A percentile compares a stretch with the other conserved stretches of the same genome.
Evolutionary conservation across 2,797 vertebrate species (phyloP).

Genomic region (Anguilla pacifica): DNA sequence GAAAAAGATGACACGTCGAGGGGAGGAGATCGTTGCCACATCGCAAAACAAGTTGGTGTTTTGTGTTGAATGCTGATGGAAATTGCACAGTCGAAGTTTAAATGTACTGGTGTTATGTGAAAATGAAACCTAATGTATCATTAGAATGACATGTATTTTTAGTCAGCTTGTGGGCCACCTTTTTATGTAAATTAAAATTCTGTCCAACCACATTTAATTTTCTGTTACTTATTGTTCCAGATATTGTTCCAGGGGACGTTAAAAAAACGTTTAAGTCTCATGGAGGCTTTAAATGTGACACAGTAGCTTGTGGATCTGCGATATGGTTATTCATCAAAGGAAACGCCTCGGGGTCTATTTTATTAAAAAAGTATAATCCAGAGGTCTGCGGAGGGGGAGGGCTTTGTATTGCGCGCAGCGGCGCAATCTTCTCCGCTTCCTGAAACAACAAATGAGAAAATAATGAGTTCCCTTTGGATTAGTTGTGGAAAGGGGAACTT

Average conservation of each 20-base stretch:
- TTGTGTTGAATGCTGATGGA: not conserved
- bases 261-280: not conserved
- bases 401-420: not conserved
- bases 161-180: not conserved
- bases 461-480: conserved; percentile 12
- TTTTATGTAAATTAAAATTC: not conserved
- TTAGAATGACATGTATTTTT: not conserved
- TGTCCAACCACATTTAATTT: not conserved
- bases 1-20: not conserved
- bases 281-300: not conserved
- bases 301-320: not conserved
- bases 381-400: not conserved
- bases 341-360: not conserved
- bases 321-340: not conserved
- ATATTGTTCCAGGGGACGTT: not conserved
- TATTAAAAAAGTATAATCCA: not conserved
- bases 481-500: not conserved
- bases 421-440: not conserved
- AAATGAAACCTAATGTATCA: not conserved
- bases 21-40: too few relatives aligned
- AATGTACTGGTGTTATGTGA: not conserved
- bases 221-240: not conserved
- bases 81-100: not conserved
- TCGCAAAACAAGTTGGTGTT: not conserved
- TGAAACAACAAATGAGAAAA: not conserved